Base-by-base conservation (phyloP, 2,113 vertebrate genomes). In the Synodontis membranacea region DNA sequence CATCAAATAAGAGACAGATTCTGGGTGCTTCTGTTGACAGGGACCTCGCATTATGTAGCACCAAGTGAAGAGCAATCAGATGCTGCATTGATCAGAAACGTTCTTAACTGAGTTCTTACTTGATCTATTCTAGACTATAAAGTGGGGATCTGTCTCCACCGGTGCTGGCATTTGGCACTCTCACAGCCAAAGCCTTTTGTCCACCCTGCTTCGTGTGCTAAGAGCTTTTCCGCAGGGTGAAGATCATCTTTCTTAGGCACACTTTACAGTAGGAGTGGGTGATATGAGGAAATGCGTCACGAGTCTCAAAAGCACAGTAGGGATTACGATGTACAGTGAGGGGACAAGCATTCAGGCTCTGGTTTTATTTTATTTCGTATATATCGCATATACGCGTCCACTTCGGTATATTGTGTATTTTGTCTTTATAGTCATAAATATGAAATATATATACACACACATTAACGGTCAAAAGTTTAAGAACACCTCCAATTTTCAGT, bases 11-110 rank as follows among this genome's bases (percentile, higher is more conserved):
- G 88, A 90, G 56, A 88, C 91, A 3, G 86, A 91, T 86, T 92
- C 90, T 91, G 92, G 93, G 94, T 95, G 95, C 93, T 96, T 79
- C 81, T 91, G 90, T 92, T 93, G 92, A 94, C 92, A 89, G 93
- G 93, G 93, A 94, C 89, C 85, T 92, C 74, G 84, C 89, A 66
- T 91, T 88, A 89, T 88, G 89, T 74, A 93, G 92, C 80, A 88
- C 92, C 86, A 87, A n/a, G 88, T 91, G 91, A 92, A 88, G 89
- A 91, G 88, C 88, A 89, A 84, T 48, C 50, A 58, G 44, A 39
- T 76, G 46, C 42, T 68, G 72, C 70, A 66, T 46, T 72, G n/a
- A 72, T 31, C 83, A 31, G 64, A 74, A 44, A 62, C 60, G 25
- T 84, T 82, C 76, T 68, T 39, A 76, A 23, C 23, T 58, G 19